A percentile compares a stretch with the other conserved stretches of the same genome.
Evolutionary conservation across 2,113 vertebrate species (phyloP).

Genomic region (Strigops habroptila): DNA sequence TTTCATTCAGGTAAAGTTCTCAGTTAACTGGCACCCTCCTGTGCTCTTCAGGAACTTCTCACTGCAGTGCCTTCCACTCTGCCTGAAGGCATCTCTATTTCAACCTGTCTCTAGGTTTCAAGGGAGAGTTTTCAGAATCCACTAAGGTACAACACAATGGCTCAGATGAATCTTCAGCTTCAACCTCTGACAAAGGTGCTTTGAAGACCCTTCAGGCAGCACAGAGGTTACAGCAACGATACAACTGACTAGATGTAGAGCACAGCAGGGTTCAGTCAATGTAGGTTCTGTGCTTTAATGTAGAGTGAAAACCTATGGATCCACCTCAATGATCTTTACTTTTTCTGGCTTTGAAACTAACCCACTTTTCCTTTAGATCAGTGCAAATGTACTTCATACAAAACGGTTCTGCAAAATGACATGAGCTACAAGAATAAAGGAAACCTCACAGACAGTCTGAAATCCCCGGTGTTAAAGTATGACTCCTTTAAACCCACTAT

Average conservation of each 20-base stretch:
- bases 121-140: background rate
- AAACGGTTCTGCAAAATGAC: background rate
- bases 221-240: background rate
- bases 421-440: background rate
- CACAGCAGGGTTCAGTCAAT: background rate
- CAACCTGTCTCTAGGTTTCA: background rate
- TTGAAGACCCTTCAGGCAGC: background rate
- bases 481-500: background rate
- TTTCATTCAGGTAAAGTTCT: background rate
- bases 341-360: conserved; percentile 20
- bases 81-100: background rate
- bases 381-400: background rate
- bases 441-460: background rate
- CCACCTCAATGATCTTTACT: background rate
- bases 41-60: background rate
- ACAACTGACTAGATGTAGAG: background rate
- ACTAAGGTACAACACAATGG: conserved; percentile 7
- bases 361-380: background rate
- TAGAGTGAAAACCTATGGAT: background rate
- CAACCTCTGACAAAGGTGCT: conserved; percentile 11
- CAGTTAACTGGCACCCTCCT: background rate
- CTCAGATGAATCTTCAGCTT: background rate
- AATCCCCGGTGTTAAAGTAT: fast-evolving
- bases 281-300: background rate
- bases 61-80: background rate